Conservation (phyloP, 2,888 invertebrate species). For the Phyto melanocephala region DNA sequence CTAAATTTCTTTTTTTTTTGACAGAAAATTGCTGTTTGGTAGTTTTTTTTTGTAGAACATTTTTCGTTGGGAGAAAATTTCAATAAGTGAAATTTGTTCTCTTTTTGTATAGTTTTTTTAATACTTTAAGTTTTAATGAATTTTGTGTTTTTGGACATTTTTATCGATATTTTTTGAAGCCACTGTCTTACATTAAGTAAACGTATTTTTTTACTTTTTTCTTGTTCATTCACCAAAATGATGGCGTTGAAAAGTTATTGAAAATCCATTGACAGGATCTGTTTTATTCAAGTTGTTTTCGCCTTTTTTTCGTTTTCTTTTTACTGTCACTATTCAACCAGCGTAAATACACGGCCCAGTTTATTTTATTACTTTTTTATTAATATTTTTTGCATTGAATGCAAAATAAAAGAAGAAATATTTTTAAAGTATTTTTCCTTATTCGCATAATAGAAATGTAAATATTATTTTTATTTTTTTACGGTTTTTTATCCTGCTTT, state of each 20-base stretch:
- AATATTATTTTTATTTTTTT: conserved; percentile 48
- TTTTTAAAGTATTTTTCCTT: conserved; percentile 33
- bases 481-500: background rate
- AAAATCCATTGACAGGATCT: conserved; percentile 72
- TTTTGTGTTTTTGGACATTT: background rate
- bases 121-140: no score
- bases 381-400: background rate
- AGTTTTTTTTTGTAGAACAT: no score
- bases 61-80: no score
- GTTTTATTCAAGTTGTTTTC: conserved; percentile 27
- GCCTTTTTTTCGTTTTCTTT: no score
- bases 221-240: conserved; percentile 27
- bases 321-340: conserved; percentile 14
- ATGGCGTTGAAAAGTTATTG: conserved; percentile 73
- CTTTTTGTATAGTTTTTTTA: no score
- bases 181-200: no score
- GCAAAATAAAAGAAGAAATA: background rate
- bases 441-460: conserved; percentile 54
- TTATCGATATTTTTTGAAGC: no score
- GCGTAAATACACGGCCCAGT: conserved; percentile 53
- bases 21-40: no score
- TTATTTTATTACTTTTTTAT: background rate
- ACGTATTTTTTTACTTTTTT: no score
- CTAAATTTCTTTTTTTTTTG: no score
- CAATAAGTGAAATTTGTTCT: no score